Percentiles rank a stretch among this genome's conserved stretches.
Conservation (phyloP, 2,113 vertebrate species). For the Pelecanus crispus region DNA sequence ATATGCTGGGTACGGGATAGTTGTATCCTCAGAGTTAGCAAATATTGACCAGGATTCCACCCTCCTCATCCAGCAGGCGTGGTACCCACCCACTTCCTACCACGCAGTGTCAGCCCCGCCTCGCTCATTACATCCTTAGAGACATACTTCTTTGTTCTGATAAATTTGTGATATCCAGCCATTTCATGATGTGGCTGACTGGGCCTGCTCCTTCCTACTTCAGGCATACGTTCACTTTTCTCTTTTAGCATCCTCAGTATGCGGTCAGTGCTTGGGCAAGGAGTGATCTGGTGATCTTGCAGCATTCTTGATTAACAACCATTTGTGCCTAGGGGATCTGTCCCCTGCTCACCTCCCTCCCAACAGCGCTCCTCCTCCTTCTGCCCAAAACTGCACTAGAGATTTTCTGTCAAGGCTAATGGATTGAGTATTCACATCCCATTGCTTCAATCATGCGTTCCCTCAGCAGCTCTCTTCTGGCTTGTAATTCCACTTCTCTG, state of each 20-base stretch:
- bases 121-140: fast-evolving
- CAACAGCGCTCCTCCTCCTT: neutral
- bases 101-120: neutral
- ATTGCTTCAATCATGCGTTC: neutral
- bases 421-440: neutral
- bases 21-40: neutral
- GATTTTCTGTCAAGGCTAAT: neutral
- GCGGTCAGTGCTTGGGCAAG: neutral
- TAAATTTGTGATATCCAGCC: neutral
- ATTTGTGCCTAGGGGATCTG: neutral
- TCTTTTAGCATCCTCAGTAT: neutral
- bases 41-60: neutral
- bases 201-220: neutral
- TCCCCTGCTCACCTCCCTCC: neutral
- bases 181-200: neutral
- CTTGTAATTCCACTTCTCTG: neutral
- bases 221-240: neutral
- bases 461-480: neutral
- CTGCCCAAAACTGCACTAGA: neutral
- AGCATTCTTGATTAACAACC: neutral
- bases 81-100: neutral
- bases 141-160: neutral
- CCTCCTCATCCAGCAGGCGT: neutral
- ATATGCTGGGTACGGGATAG: neutral
- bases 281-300: neutral